Percentiles rank a stretch among this genome's conserved stretches.
phyloP scores from a whole-genome alignment of 2,113 vertebrate species.

The Cyanocitta stelleri region DNA sequence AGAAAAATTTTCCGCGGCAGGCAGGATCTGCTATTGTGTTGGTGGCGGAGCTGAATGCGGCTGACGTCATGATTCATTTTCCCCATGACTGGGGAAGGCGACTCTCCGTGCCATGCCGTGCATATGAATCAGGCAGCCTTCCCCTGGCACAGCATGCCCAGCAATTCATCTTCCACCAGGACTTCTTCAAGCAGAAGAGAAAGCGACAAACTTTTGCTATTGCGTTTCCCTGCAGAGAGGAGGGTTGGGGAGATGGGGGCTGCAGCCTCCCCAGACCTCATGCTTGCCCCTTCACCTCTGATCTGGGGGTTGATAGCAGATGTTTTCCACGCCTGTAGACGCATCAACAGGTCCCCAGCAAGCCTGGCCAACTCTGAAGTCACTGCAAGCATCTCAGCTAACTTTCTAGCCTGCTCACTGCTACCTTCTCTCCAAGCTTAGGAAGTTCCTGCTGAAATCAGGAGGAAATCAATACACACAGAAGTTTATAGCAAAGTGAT shows the following conservation, averaged over 20 bases:
- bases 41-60: not conserved
- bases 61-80: conserved; percentile 68
- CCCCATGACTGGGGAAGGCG: conserved; percentile 64
- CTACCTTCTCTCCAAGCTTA: not conserved
- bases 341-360: not conserved
- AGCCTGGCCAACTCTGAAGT: not conserved
- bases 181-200: conserved; percentile 25
- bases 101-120: not conserved
- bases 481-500: not conserved
- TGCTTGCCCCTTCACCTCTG: not conserved
- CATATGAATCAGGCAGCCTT: conserved; percentile 56
- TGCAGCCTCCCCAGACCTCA: not conserved
- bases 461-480: not conserved
- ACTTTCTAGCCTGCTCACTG: not conserved
- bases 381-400: not conserved
- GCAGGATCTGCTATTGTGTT: conserved; percentile 41
- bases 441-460: not conserved
- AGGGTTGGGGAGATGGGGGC: not conserved
- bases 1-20: conserved; percentile 38
- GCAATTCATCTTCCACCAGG: conserved; percentile 52
- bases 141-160: conserved; percentile 33
- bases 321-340: not conserved
- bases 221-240: not conserved
- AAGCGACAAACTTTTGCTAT: not conserved
- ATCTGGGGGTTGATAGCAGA: not conserved